phyloP scores from a whole-genome alignment of 2,797 vertebrate genomes.

The Neosilurus hyrtlii region DNA sequence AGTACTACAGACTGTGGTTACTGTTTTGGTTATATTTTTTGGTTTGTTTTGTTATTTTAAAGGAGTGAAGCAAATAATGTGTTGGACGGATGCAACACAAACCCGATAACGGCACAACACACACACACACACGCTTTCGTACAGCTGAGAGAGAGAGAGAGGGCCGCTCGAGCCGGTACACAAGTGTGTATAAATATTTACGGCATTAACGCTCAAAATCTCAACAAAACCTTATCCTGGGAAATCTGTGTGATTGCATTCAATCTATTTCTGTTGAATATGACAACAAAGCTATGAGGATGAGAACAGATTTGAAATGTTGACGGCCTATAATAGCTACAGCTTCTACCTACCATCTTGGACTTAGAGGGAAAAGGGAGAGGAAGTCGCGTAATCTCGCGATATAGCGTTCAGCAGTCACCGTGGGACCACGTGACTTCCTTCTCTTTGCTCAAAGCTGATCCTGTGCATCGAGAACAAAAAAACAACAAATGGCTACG shows the following conservation, averaged over 20 bases:
- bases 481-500: no score
- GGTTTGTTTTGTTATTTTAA: background rate
- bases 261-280: background rate
- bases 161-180: background rate
- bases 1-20: no score
- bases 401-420: constrained; percentile 63
- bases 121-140: background rate
- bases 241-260: background rate
- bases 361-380: constrained; percentile 77
- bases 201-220: background rate
- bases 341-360: constrained; percentile 78
- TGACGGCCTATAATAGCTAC: constrained; percentile 26
- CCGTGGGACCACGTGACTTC: constrained; percentile 40
- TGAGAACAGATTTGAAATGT: constrained; percentile 63
- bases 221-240: background rate
- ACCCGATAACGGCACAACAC: background rate
- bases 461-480: no score
- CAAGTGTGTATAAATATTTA: background rate
- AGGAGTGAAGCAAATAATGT: rapidly evolving
- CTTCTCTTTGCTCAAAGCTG: constrained; percentile 63
- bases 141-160: background rate
- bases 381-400: constrained; percentile 72
- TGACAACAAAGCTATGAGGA: constrained; percentile 50
- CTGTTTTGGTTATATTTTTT: no score
- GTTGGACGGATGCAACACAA: background rate